Percentiles rank a stretch among this genome's conserved stretches.
These are phyloP conservation scores for Carterocephalus palaemon DNA, from an alignment of 2,888 invertebrate genomes.

Conservation along the genomic window DNA sequence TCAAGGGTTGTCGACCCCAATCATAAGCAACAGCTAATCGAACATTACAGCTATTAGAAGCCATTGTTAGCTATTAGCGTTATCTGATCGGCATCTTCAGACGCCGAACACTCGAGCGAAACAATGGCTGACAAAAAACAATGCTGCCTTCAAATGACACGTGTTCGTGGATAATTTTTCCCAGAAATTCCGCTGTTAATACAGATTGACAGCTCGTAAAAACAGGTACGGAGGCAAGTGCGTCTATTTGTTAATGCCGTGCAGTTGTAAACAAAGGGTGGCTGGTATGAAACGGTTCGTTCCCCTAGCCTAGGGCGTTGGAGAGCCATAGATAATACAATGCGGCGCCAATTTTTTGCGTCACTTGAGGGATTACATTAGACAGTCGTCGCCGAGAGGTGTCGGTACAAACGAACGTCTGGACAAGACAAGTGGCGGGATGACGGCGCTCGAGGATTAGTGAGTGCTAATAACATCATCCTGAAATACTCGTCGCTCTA, in stretches of 20 bases:
- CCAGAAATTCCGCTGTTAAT: constrained; percentile 49
- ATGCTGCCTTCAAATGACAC: constrained; percentile 42
- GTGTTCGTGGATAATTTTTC: constrained; percentile 56
- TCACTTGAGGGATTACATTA: constrained; percentile 51
- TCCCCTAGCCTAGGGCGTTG: constrained; percentile 52
- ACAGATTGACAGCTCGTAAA: constrained; percentile 35
- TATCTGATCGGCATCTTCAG: constrained; percentile 39
- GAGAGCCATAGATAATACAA: constrained; percentile 42
- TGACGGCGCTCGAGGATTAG: constrained; percentile 38
- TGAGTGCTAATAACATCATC: constrained; percentile 34
- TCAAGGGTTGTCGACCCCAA: constrained; percentile 24
- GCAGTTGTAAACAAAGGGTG: constrained; percentile 40
- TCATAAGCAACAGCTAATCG: constrained; percentile 21
- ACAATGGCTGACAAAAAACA: constrained; percentile 45
- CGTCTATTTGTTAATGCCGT: constrained; percentile 23
- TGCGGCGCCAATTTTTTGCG: constrained; percentile 72
- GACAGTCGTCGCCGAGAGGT: constrained; percentile 49
- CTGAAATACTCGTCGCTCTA: background rate
- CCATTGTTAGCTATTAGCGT: constrained; percentile 28
- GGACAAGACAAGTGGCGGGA: constrained; percentile 52
- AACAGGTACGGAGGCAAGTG: constrained; percentile 66
- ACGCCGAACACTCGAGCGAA: constrained; percentile 37
- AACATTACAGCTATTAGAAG: constrained; percentile 27
- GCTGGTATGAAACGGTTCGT: constrained; percentile 52
- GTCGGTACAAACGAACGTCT: constrained; percentile 72